These are phyloP conservation scores for Bagarius yarrelli DNA, from an alignment of 2,113 vertebrate species.

Conservation along the genomic window DNA sequence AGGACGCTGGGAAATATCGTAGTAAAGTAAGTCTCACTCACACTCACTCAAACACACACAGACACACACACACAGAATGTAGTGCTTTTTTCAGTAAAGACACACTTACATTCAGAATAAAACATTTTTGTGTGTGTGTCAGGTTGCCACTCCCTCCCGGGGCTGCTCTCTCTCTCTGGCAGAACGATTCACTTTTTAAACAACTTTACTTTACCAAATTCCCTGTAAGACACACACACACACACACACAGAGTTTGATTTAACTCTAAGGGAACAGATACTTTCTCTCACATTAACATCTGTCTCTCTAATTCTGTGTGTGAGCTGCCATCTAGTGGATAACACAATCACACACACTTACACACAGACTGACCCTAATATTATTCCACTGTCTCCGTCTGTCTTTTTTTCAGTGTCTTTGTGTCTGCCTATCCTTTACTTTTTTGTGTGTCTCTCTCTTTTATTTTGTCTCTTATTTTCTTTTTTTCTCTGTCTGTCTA, in stretches of 20 bases:
- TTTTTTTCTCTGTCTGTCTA: neutral
- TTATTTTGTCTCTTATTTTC: neutral
- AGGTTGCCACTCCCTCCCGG: conserved; percentile 93
- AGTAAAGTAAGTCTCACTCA: conserved; percentile 81
- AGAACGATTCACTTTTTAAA: conserved; percentile 83
- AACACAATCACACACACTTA: neutral
- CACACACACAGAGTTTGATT: neutral
- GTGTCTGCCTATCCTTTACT: too few species aligned
- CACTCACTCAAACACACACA: neutral
- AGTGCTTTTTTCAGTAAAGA: neutral
- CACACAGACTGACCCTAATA: neutral
- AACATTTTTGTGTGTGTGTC: conserved; percentile 32
- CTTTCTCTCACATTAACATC: neutral
- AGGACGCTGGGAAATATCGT: conserved; percentile 91
- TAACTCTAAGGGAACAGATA: neutral
- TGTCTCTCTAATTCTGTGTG: neutral
- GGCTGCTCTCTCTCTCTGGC: conserved; percentile 87
- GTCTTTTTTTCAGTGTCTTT: neutral
- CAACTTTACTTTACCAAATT: conserved; percentile 91
- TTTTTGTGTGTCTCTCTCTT: too few species aligned
- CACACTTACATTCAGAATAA: neutral
- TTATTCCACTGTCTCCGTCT: neutral
- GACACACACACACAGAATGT: conserved; percentile 13
- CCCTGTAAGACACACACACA: conserved; percentile 74
- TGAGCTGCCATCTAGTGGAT: neutral